A percentile compares a stretch with the other conserved stretches of the same genome.
Evolutionary conservation across 2,113 vertebrate genomes (phyloP).

Genomic region (Tiliqua scincoides): DNA sequence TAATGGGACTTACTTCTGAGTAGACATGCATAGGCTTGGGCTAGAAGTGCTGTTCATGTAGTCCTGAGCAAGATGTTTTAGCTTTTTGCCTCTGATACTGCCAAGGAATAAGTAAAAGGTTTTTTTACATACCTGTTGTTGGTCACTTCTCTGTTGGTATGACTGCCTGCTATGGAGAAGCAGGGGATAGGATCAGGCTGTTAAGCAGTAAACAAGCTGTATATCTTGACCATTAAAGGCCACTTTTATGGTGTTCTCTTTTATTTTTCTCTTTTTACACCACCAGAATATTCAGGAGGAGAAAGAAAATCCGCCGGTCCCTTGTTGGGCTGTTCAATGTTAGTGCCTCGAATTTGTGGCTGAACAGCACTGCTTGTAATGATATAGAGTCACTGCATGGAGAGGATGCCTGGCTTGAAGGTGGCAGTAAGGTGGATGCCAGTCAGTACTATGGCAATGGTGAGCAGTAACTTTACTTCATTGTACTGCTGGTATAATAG

Average conservation of each 20-base stretch:
- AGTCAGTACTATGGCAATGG: conserved; percentile 10
- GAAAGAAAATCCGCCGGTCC: conserved; percentile 73
- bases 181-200: no score
- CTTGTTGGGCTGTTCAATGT: conserved; percentile 78
- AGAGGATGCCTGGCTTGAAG: conserved; percentile 63
- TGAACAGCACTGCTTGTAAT: conserved; percentile 74
- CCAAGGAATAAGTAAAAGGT: neutral
- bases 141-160: no score
- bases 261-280: conserved; percentile 23
- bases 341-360: conserved; percentile 77
- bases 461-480: conserved; percentile 27
- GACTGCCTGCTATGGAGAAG: no score
- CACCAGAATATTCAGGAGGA: conserved; percentile 81
- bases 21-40: no score
- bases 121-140: no score
- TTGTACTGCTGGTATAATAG: no score
- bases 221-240: neutral
- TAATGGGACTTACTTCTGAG: no score
- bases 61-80: no score
- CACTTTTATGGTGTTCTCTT: neutral
- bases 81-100: no score
- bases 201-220: no score
- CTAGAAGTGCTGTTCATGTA: no score
- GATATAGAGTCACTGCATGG: conserved; percentile 31
- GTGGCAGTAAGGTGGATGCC: conserved; percentile 9